Percentiles rank a stretch among this genome's conserved stretches.
These are phyloP conservation scores for Dendrolimus pini DNA, from an alignment of 2,888 invertebrate species.

Conservation along the genomic window DNA sequence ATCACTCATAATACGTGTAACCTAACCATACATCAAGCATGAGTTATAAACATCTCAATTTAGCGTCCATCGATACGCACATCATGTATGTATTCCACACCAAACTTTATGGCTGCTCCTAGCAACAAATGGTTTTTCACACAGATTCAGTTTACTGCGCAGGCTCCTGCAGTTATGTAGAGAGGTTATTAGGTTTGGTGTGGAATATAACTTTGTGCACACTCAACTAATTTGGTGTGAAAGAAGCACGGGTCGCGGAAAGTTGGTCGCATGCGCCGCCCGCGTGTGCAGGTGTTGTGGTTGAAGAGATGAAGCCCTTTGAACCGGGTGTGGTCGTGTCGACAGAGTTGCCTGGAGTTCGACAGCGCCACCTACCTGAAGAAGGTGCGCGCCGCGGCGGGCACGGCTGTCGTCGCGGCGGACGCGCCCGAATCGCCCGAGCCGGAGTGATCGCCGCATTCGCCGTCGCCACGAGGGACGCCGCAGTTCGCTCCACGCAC, in stretches of 20 bases:
- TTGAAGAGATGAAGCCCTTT: neutral
- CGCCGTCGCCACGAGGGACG: slow-evolving; percentile 4
- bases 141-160: too few species aligned
- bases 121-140: too few species aligned
- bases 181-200: too few species aligned
- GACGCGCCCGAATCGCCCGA: slow-evolving; percentile 72
- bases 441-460: slow-evolving; percentile 46
- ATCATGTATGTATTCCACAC: too few species aligned
- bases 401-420: slow-evolving; percentile 50
- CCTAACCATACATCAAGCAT: too few species aligned
- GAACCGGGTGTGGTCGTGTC: slow-evolving; percentile 24
- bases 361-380: slow-evolving; percentile 70
- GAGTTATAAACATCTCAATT: too few species aligned
- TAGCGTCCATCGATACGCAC: too few species aligned
- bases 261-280: neutral
- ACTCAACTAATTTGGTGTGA: too few species aligned
- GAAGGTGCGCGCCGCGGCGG: slow-evolving; percentile 59
- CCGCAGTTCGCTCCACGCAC: slow-evolving; percentile 17
- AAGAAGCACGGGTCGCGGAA: neutral
- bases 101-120: too few species aligned
- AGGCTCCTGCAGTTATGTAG: too few species aligned
- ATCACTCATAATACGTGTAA: too few species aligned
- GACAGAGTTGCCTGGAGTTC: slow-evolving; percentile 73
- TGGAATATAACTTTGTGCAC: too few species aligned
- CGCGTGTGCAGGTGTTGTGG: neutral